A percentile compares a stretch with the other conserved stretches of the same genome.
These are phyloP conservation scores for Tetrax tetrax DNA, from an alignment of 2,113 vertebrate species.

Conservation along the genomic window DNA sequence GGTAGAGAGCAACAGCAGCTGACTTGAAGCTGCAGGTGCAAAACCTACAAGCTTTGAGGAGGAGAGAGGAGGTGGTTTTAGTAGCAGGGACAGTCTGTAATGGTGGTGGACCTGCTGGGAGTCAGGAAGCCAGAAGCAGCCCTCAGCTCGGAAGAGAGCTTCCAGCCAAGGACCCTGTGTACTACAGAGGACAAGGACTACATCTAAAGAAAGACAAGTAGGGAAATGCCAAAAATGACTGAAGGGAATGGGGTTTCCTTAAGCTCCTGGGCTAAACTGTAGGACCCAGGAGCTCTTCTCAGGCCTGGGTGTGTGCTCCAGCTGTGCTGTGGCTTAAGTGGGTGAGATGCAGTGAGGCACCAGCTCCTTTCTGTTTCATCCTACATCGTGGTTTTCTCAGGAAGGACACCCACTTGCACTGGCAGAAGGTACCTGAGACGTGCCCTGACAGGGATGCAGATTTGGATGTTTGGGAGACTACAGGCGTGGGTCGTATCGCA, in stretches of 20 bases:
- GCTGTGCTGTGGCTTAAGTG: not conserved
- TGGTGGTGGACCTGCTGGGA: not conserved
- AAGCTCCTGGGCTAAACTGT: not conserved
- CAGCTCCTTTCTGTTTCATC: not conserved
- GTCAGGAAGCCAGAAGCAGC: not conserved
- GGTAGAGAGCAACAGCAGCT: not conserved
- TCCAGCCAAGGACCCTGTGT: fast-evolving
- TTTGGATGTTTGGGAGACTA: not conserved
- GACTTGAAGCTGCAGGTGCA: not conserved
- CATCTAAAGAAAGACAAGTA: not conserved
- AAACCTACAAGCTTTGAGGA: not conserved
- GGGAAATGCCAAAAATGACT: not conserved
- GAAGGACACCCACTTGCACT: not conserved
- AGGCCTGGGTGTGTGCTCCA: not conserved
- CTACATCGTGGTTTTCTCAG: fast-evolving
- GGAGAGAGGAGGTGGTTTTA: not conserved
- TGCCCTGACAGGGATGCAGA: not conserved
- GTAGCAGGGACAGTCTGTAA: not conserved
- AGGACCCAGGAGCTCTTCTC: not conserved
- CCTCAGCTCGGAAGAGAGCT: not conserved
- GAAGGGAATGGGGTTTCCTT: not conserved
- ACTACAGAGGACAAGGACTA: not conserved
- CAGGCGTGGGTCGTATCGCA: not conserved
- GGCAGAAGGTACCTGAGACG: not conserved
- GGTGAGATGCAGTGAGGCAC: not conserved